Conservation (phyloP, 2,888 invertebrate species). For the Tetragonula carbonaria region DNA sequence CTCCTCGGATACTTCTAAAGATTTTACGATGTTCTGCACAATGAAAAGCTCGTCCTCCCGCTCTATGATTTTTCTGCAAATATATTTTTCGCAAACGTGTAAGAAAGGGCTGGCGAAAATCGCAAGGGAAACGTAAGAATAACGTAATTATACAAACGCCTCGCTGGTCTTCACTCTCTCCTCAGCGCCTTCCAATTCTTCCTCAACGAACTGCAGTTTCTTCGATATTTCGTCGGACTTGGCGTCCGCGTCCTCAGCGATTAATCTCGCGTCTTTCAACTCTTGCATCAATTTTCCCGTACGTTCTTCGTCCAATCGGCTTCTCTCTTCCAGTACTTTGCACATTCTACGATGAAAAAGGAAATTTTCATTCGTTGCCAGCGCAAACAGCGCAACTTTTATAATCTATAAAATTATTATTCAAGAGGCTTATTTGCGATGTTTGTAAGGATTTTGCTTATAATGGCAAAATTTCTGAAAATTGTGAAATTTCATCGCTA, state of each 20-base stretch:
- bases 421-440: neutral
- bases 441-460: too few species aligned
- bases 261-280: constrained; percentile 88
- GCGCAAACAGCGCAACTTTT: neutral
- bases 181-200: constrained; percentile 89
- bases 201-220: constrained; percentile 89
- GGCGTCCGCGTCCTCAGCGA: constrained; percentile 89
- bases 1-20: constrained; percentile 82
- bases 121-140: neutral
- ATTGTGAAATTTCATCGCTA: neutral
- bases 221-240: constrained; percentile 90
- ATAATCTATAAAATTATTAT: neutral
- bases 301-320: constrained; percentile 88
- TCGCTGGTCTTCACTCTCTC: constrained; percentile 89
- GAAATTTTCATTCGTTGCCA: neutral
- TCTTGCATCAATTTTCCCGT: constrained; percentile 88
- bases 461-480: too few species aligned
- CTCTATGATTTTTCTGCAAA: constrained; percentile 81
- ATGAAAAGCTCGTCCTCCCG: constrained; percentile 83
- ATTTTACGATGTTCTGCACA: constrained; percentile 83
- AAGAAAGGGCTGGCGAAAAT: neutral
- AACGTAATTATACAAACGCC: constrained; percentile 79
- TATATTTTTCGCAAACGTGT: neutral
- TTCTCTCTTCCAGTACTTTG: constrained; percentile 88
- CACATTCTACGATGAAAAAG: constrained; percentile 85